Base-by-base conservation (phyloP, 2,797 vertebrate genomes). In the Mallotus villosus region DNA sequence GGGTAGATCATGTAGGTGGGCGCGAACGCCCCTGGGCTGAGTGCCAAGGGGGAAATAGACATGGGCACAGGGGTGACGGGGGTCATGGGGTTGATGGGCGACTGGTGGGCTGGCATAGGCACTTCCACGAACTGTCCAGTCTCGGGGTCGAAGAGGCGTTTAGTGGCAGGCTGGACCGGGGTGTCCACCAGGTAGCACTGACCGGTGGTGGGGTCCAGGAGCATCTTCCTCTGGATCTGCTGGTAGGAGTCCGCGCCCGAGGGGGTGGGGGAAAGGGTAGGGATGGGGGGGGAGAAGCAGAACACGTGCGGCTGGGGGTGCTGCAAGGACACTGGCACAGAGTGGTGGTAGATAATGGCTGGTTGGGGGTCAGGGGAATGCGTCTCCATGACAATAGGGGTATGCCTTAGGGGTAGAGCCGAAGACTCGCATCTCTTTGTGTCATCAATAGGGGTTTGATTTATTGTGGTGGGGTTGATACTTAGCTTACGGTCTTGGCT, bases 171-270 rank as follows among this genome's bases (percentile, higher is more conserved):
- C 80, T 92, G 93, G 22, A 97, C 80, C 0, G 96, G 95, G 0
- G 96, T 94, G 84, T 99, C 97, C 85, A 99, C 96, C 82, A 99
- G 86, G 84, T 98, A 99, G 84, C 95, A 98, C 82, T 97, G 96
- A 78, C 97, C 97, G 0, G 96, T 99, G 22, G 94, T 92, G 64
- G 97, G 94, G 80, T 98, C 97, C 82, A 99, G 81, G 64, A 99
- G 94, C 93, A 99, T 93, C 88, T 96, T 97, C 66, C 96, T 94
- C 86, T 98, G 96, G 2, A 94, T 95, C 79, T 92, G 94, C 49
- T 90, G 87, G 7, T 78, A 82, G 1, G 88, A 76, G 37, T 94
- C 92, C 69, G 74, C 78, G 0, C 78, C 67, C 1, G 86, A 74
- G 12, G 92, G 84, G 3, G 91, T 86, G 4, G 88, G 85, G 0